Evolutionary conservation across 1,140 invertebrate species (phyloP), one percentile per base, ranked within the genome.

Genomic region (Bombus soroeensis): DNA sequence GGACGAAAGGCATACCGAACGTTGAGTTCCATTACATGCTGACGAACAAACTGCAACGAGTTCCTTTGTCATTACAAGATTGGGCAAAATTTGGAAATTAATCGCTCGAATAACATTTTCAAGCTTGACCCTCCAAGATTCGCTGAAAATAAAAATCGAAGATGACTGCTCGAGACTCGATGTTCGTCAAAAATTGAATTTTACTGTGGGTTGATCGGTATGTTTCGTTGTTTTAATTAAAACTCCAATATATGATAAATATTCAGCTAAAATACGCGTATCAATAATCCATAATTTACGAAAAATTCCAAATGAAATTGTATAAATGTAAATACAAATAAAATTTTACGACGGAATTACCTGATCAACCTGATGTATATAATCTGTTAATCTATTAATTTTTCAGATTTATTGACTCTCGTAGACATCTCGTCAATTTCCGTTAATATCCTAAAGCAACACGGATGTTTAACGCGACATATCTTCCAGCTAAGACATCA

Each of bases 1-100:
- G 41, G 57, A 80, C 73, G 76, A 85, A 85, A 80, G 53, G 57
- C 83, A 85, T 66, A 18, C 5, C 74, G 22, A 57, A 72, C 68
- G 22, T 64, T 53, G 22, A 79, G 53, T 72, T 79, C 43, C 70
- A 72, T 79, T 79, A 72, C 66, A 76, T 18, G 66, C 43, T 47
- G 39, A 79, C 28, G 68, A 71, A 53, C 39, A 57, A 76, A 57
- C 34, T 10, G 34, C 53, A 12, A 13, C 28, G 62, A 62, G 37
- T 83, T 39, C 57, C 53, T 77, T 77, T 25, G n/a, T 13, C 22
- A 64, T 43, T 64, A n/a, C 43, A 10, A 13, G 1, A 32, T 22
- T 22, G 2, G 28, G 1, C 15, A 22, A 73, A 73, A 47, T 25
- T n/a, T 13, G 43, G 0, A 34, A 75, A 74, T 72, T 74, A 32